phyloP scores from a whole-genome alignment of 2,113 vertebrate species.

The Romanogobio albipinnatus region DNA sequence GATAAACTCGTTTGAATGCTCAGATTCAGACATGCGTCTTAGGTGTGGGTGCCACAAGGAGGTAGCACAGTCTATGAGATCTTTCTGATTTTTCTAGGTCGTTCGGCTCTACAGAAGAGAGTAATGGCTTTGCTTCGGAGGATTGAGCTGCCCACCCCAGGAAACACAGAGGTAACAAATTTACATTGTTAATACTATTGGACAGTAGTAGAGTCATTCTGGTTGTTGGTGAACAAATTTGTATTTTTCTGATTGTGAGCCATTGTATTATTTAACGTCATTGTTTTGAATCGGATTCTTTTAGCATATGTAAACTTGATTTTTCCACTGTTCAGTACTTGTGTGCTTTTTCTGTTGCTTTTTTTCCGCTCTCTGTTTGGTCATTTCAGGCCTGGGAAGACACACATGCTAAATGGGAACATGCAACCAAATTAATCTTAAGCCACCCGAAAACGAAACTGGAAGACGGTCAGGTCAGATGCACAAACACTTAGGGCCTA shows the following conservation, averaged over 20 bases:
- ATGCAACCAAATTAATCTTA: conserved; percentile 92
- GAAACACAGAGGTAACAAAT: conserved; percentile 82
- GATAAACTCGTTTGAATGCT: not conserved
- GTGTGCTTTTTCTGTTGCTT: not conserved
- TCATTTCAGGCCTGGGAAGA: conserved; percentile 91
- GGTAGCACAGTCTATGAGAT: conserved; percentile 33
- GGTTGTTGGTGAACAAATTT: not conserved
- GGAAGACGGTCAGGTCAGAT: conserved; percentile 88
- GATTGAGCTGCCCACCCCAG: conserved; percentile 92
- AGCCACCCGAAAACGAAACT: conserved; percentile 95
- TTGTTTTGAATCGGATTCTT: not conserved
- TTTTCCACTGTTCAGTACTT: not conserved
- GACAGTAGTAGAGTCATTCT: not conserved
- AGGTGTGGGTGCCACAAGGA: not conserved
- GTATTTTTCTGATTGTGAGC: not conserved
- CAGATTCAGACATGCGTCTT: not conserved
- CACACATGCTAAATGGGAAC: conserved; percentile 92
- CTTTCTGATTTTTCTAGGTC: conserved; percentile 73
- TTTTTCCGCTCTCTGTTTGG: conserved; percentile 50
- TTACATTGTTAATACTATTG: not conserved
- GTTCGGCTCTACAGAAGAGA: conserved; percentile 92
- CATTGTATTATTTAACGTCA: not conserved
- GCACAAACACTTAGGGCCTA: not conserved
- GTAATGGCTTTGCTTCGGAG: conserved; percentile 93
- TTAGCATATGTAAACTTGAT: not conserved